These are phyloP conservation scores for Budorcas taxicolor DNA, from an alignment of 2,113 vertebrate species.

Conservation along the genomic window DNA sequence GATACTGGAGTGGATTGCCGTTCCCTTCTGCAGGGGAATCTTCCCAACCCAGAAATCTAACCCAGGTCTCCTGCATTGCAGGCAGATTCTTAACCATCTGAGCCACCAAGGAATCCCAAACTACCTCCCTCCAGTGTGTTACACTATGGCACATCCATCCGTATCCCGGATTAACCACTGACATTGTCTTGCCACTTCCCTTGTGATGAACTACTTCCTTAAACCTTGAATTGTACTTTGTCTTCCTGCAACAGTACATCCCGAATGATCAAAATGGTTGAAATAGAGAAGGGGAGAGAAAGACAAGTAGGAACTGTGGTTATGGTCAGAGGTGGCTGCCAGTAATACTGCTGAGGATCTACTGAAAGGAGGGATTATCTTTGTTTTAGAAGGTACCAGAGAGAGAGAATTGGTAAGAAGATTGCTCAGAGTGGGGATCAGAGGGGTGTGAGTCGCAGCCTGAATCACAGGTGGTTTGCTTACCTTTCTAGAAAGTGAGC, in stretches of 20 bases:
- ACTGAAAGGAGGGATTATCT: background rate
- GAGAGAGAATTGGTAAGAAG: background rate
- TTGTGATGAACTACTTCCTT: background rate
- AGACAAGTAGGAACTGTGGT: background rate
- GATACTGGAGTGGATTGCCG: background rate
- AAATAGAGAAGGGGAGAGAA: background rate
- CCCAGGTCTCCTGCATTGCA: background rate
- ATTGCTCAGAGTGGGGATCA: background rate
- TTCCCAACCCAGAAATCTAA: background rate
- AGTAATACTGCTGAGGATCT: background rate
- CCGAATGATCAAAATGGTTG: constrained; percentile 18
- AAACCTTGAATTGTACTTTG: background rate
- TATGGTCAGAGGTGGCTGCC: background rate
- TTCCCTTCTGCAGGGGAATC: background rate
- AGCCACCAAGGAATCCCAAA: background rate
- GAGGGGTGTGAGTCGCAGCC: background rate
- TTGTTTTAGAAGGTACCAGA: background rate
- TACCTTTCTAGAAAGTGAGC: background rate
- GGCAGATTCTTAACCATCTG: background rate
- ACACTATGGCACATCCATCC: background rate
- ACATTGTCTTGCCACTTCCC: background rate
- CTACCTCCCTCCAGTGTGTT: background rate
- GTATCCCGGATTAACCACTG: background rate
- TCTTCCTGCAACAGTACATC: constrained; percentile 16
- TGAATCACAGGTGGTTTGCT: background rate